Evolutionary conservation across 2,797 vertebrate genomes (phyloP).

Genomic region (Protosalanx chinensis): DNA sequence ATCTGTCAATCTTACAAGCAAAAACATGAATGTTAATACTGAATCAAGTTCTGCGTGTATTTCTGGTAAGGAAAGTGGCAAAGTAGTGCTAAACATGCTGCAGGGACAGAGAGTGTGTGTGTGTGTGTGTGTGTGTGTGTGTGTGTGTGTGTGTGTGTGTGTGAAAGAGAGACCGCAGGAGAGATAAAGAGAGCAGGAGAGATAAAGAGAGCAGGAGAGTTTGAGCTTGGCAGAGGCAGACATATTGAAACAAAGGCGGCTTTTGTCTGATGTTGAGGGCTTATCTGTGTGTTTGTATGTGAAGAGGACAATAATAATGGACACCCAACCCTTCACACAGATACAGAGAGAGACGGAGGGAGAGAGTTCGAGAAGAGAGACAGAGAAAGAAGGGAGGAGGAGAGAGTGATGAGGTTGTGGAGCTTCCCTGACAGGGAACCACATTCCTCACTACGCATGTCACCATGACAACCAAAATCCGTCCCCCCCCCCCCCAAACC

Average conservation of each 20-base stretch:
- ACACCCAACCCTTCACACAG: too few relatives aligned
- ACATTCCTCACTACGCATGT: background rate
- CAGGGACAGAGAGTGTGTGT: too few relatives aligned
- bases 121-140: too few relatives aligned
- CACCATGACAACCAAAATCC: constrained; percentile 10
- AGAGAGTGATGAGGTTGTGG: constrained; percentile 7
- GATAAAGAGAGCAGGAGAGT: background rate
- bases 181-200: background rate
- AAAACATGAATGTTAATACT: background rate
- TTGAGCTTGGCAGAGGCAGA: background rate
- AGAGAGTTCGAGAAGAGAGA: background rate
- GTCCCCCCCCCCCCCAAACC: background rate
- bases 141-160: background rate
- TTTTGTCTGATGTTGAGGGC: too few relatives aligned
- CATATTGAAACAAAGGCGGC: too few relatives aligned
- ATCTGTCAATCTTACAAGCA: background rate
- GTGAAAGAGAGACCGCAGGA: background rate
- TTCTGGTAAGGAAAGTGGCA: too few relatives aligned
- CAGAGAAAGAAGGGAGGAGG: background rate
- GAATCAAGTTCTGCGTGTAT: too few relatives aligned
- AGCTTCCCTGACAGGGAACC: background rate
- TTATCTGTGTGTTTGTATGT: too few relatives aligned
- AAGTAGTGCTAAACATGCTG: too few relatives aligned
- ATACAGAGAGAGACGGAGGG: background rate
- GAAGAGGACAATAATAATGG: too few relatives aligned